A percentile compares a stretch with the other conserved stretches of the same genome.
phyloP scores from a whole-genome alignment of 2,113 vertebrate genomes.

The Regulus satrapa region DNA sequence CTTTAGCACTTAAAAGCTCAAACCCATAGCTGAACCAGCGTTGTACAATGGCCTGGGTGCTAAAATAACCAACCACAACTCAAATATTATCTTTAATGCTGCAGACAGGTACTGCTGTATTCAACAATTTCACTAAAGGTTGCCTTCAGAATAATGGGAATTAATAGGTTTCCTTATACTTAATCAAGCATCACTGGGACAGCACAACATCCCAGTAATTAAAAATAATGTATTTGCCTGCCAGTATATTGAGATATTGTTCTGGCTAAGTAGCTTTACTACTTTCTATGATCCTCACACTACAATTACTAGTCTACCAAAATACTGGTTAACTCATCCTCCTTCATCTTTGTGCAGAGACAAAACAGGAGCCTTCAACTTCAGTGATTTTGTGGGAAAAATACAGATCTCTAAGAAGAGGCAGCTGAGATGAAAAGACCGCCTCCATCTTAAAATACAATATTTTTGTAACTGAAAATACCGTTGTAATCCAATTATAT shows the following conservation, averaged over 20 bases:
- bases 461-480: constrained; percentile 32
- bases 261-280: neutral
- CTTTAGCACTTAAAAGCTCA: neutral
- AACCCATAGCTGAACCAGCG: neutral
- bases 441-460: constrained; percentile 3
- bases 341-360: neutral
- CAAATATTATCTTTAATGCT: neutral
- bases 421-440: neutral
- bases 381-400: neutral
- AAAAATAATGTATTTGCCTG: neutral
- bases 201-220: neutral
- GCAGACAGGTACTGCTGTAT: neutral
- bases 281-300: neutral
- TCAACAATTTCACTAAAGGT: neutral
- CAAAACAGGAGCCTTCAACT: neutral
- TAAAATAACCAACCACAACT: neutral
- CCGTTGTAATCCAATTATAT: constrained; percentile 23
- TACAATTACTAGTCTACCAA: neutral
- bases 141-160: neutral
- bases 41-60: neutral
- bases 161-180: neutral
- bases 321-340: neutral
- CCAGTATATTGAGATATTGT: neutral
- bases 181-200: neutral
- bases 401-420: neutral